Conservation (phyloP, 1,140 invertebrate genomes). For the Aphaenogaster floridana region DNA sequence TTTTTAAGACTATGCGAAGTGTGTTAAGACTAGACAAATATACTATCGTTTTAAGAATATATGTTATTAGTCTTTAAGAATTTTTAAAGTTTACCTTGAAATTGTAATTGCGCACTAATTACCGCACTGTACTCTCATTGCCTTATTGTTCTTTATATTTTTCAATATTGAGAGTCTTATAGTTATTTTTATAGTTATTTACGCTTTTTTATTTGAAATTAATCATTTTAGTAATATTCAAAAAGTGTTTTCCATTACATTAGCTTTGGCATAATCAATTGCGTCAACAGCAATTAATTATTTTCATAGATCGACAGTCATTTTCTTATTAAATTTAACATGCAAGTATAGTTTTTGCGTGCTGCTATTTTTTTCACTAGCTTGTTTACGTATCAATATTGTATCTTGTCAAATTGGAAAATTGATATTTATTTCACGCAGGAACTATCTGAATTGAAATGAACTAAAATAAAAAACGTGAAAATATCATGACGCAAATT, state of each 20-base stretch:
- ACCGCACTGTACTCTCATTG: too few relatives aligned
- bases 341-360: neutral
- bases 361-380: neutral
- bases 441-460: neutral
- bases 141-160: too few relatives aligned
- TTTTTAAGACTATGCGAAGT: too few relatives aligned
- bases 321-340: conserved; percentile 7
- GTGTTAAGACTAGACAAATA: too few relatives aligned
- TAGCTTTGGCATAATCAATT: neutral
- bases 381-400: neutral
- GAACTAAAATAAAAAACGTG: conserved; percentile 18
- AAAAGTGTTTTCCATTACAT: neutral
- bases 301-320: neutral
- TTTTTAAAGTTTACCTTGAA: too few relatives aligned
- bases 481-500: conserved; percentile 30
- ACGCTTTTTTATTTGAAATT: neutral
- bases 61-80: too few relatives aligned
- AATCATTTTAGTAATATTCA: neutral
- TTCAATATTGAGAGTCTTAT: too few relatives aligned
- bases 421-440: neutral
- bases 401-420: neutral
- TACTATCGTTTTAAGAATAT: too few relatives aligned
- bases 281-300: neutral
- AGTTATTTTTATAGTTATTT: too few relatives aligned
- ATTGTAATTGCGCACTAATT: too few relatives aligned